Evolutionary conservation across 2,113 vertebrate genomes (phyloP), one percentile per base, ranked within the genome.

Genomic region (Alces alces): DNA sequence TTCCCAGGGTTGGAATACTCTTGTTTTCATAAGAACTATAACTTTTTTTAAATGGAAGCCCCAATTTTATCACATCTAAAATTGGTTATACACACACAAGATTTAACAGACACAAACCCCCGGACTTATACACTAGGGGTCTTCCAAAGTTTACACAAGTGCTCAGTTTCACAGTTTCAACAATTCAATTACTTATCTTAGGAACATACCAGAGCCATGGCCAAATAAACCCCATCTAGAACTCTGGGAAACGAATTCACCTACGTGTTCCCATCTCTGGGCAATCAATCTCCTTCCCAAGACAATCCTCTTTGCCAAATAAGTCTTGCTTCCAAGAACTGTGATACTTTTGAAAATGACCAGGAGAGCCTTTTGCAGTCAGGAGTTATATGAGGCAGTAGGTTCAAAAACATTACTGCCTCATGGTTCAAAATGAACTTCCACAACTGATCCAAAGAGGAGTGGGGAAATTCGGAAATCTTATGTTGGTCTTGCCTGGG

Each of bases 231-330:
- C 8, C 0, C 21, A 19, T 50, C 14, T 7, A 52, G 45, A 78
- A 13, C 91, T 86, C 45, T 28, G 45, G 50, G 52, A 87, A 78
- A 45, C 0, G 1, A 86, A 45, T n/a, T 84, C 64, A 66, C 82
- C 28, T 33, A 2, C 14, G 0, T 3, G 70, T 28, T 76, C 50
- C 50, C 4, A 1, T 25, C 57, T 73, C 95, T 50, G 45, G 45
- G 66, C 54, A 12, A 83, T 58, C 73, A 25, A 64, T 50, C 96
- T 95, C 91, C 73, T 64, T 61, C 89, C n/a, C 23, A 6, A 30
- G 87, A 55, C 30, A n/a, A 30, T 61, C 14, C 90, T 80, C 88
- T 92, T 73, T 78, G 87, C 97, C 97, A 96, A 94, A 60, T 90
- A 97, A 90, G 64, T 94, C 93, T 94, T 47, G 84, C 28, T 79